Evolutionary conservation across 2,113 vertebrate genomes (phyloP).

Genomic region (Trematocara nigrifrons): DNA sequence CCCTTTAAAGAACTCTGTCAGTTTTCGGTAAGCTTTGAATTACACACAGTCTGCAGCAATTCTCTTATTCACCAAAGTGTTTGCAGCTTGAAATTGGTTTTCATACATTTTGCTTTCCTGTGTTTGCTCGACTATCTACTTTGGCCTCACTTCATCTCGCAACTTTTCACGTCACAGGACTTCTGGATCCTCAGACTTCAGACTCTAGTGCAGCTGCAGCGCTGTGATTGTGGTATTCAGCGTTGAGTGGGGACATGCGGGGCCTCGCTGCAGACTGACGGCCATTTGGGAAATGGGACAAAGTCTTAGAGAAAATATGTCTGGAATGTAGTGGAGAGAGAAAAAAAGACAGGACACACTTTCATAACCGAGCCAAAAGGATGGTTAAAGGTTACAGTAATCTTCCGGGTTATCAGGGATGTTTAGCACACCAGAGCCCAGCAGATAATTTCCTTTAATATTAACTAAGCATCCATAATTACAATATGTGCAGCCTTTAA

Average conservation of each 20-base stretch:
- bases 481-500: not conserved
- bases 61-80: not conserved
- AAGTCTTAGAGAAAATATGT: constrained; percentile 6
- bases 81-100: not conserved
- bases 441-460: not conserved
- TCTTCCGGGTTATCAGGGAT: constrained; percentile 5
- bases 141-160: not conserved
- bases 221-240: not conserved
- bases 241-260: constrained; percentile 20
- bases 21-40: not conserved
- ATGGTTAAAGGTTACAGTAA: not conserved
- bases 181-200: not conserved
- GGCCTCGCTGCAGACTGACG: constrained; percentile 19
- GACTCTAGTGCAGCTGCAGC: not conserved
- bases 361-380: not conserved
- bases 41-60: not conserved
- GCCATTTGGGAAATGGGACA: constrained; percentile 12
- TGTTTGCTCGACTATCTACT: not conserved
- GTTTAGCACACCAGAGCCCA: not conserved
- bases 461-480: not conserved
- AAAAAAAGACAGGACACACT: not conserved
- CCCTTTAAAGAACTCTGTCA: not conserved
- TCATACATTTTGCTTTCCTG: not conserved
- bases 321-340: constrained; percentile 33
- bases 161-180: not conserved